Conservation (phyloP, 92 coral and sea anemone genomes). For the Virgularia gustaviana region DNA sequence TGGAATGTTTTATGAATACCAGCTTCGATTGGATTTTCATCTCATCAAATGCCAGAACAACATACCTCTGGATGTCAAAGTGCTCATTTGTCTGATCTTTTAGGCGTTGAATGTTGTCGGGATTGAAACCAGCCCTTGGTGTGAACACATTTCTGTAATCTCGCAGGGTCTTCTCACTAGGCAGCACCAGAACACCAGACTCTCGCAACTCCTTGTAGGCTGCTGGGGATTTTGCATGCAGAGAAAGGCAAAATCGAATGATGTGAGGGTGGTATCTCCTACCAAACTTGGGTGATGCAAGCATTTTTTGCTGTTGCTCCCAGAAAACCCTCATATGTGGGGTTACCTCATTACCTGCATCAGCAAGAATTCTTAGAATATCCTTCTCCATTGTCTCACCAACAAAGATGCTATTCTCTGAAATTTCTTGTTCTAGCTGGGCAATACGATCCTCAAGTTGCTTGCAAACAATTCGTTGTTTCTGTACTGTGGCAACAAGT, state of each 20-base stretch:
- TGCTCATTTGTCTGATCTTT: constrained; percentile 10
- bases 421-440: not conserved
- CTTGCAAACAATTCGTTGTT: not conserved
- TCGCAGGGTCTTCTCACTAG: not conserved
- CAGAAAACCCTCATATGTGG: constrained; percentile 12
- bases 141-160: constrained; percentile 1
- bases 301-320: not conserved
- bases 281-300: not conserved
- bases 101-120: constrained; percentile 5
- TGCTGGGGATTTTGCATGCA: constrained; percentile 15
- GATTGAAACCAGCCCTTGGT: constrained; percentile 35
- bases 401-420: not conserved
- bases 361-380: not conserved
- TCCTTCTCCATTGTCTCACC: constrained; percentile 10
- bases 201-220: constrained; percentile 8
- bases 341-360: not conserved
- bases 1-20: constrained; percentile 2
- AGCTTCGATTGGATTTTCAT: constrained; percentile 40
- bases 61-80: constrained; percentile 44
- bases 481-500: constrained; percentile 9
- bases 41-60: constrained; percentile 30
- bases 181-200: not conserved
- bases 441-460: not conserved
- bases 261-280: constrained; percentile 5
- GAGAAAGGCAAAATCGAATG: not conserved